Percentiles rank a stretch among this genome's conserved stretches.
Evolutionary conservation across 2,797 vertebrate genomes (phyloP).

Genomic region (Leptodactylus fallax): DNA sequence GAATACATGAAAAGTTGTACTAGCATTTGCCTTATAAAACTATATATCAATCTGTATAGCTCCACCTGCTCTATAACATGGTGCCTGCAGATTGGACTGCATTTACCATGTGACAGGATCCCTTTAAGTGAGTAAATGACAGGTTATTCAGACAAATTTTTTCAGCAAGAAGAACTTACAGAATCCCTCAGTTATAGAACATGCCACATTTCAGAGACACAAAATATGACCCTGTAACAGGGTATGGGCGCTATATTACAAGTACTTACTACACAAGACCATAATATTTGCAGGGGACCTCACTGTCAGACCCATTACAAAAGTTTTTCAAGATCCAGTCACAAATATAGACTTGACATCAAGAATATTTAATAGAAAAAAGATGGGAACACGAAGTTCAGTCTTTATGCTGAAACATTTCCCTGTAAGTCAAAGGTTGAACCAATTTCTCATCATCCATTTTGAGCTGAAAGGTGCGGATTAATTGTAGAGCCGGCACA

Average conservation of each 20-base stretch:
- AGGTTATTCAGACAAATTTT: too few relatives aligned
- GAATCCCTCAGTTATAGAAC: not conserved
- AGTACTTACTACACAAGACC: not conserved
- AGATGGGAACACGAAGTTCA: not conserved
- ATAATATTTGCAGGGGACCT: not conserved
- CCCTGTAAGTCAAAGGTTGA: conserved; percentile 10
- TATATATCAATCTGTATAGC: too few relatives aligned
- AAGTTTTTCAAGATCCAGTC: not conserved
- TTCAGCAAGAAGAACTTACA: too few relatives aligned
- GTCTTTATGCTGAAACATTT: not conserved
- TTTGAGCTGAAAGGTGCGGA: conserved; percentile 13
- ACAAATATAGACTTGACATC: not conserved
- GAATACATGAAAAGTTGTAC: too few relatives aligned
- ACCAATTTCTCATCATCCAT: conserved; percentile 10
- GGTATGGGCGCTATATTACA: not conserved
- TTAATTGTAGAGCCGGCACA: conserved; percentile 8
- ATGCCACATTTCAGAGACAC: not conserved
- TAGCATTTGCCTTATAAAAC: too few relatives aligned
- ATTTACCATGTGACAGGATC: too few relatives aligned
- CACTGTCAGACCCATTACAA: not conserved
- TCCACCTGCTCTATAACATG: too few relatives aligned
- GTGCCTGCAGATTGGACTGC: too few relatives aligned
- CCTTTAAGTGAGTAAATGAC: too few relatives aligned
- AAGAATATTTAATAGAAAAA: not conserved
- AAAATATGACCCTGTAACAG: not conserved